Base-by-base conservation (phyloP, 53 echinoderm and acorn worm genomes). In the Luidia sarsii region DNA sequence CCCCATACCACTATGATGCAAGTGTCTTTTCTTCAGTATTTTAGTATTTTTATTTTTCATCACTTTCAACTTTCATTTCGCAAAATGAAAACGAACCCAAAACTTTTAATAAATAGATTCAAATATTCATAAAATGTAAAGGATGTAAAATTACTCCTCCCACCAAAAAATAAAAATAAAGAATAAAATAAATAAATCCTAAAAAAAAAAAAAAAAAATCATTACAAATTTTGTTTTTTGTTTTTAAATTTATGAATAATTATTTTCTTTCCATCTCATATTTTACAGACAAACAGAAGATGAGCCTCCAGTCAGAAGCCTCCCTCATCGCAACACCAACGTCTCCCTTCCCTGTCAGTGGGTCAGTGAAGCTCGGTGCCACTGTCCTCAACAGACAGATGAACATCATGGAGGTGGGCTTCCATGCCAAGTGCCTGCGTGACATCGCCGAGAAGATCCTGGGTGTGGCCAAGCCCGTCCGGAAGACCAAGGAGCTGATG, bases 331-430 rank as follows among this genome's bases (percentile, higher is more conserved):
- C 64, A 28, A 54, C 83, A 6, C 80, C 65, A 0, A 57, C 72
- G 0, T 85, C 87, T 7, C 75, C 89, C 19, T 86, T 68, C 27
- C 73, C 89, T 6, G 48, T 64, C 55, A 71, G 89, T 11, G 64
- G 65, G 8, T 63, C 89, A 0, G 80, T 89, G 68, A 93, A 93
- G 63, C 49, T 92, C 45, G 86, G 86, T 22, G 83, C 86, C 21
- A 79, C 71, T 51, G 49, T 89, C 64, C 38, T 86, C 9, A 85
- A 89, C n/a, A 51, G 70, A 49, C 68, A 86, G 64, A 65, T 89
- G 57, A 89, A 86, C 39, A 20, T 75, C 2, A 33, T 89, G 21
- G 92, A 92, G 69, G 71, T 64, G 0, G 92, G 92, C 8, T 86
- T 86, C 81, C 86, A 79, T 38, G 65, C 73, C 6, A 79, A 83